Base-by-base conservation (phyloP, 2,797 vertebrate species). In the Lateolabrax maculatus region DNA sequence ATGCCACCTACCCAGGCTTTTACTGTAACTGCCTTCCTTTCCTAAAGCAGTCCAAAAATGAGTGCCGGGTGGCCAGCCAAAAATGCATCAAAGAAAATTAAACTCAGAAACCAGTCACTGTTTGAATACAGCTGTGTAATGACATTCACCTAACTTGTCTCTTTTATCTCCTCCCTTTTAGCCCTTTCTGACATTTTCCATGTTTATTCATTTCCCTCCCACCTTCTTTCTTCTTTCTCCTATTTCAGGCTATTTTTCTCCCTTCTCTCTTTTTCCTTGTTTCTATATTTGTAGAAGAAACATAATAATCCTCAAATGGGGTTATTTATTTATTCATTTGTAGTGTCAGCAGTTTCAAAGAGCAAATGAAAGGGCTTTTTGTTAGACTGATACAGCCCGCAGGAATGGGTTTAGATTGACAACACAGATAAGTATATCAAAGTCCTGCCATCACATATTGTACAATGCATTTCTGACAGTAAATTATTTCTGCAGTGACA, bases 291-390 rank as follows among this genome's bases (percentile, higher is more conserved):
- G 51, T 7, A 48, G 53, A 72, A 46, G 65, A 63, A 82, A 84
- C 62, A 71, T 34, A 73, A 80, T 83, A 52, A 87, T 77, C 78
- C 76, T 86, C 66, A 72, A 75, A 75, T 51, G 39, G 65, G 11
- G 37, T 46, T 70, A 73, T 78, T 81, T 80, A 75, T 86, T 85
- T 78, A 80, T 85, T 78, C 31, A 86, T 81, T 62, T 64, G 49
- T 18, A 23, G 62, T 55, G 55, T 85, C 75, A 56, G 62, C 63
- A 56, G 44, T 76, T 85, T 72, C 58, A 76, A 82, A 16, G 41
- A 62, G 39, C 60, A 29, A 53, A 27, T 43, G 49, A 29, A 52
- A 53, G 29, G 44, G 44, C 27, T 29, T 49, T 34, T 49, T 34
- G 15, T 80, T 77, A 70, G 31, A 43, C 49, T 48, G 31, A 71